Percentiles rank a stretch among this genome's conserved stretches.
phyloP scores from a whole-genome alignment of 2,113 vertebrate genomes.

The Chamaea fasciata region DNA sequence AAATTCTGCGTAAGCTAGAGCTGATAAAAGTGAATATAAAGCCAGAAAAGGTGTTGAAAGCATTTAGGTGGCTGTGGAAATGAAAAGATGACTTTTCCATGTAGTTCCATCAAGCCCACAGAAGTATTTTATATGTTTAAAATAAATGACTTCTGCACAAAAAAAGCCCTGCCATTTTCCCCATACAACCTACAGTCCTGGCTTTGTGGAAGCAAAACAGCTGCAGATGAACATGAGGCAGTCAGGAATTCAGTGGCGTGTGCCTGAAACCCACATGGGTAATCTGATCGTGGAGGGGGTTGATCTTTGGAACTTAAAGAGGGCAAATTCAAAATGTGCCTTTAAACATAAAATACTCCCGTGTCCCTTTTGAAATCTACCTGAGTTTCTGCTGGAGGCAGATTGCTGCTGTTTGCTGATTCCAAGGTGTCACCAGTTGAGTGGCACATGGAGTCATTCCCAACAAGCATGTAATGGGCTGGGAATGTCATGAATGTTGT shows the following conservation, averaged over 20 bases:
- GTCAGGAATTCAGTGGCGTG: background rate
- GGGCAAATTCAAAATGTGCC: background rate
- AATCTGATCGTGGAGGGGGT: background rate
- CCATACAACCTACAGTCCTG: background rate
- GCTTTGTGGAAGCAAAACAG: background rate
- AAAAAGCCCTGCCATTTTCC: background rate
- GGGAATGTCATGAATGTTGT: background rate
- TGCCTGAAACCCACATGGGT: background rate
- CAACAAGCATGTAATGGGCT: background rate
- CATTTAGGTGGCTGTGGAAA: constrained; percentile 7
- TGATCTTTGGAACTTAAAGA: background rate
- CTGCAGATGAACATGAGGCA: background rate
- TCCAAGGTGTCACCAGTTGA: background rate
- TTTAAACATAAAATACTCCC: background rate
- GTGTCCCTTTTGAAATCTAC: background rate
- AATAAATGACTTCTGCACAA: background rate
- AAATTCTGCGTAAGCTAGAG: constrained; percentile 7
- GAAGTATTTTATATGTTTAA: background rate
- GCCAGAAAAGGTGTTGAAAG: background rate
- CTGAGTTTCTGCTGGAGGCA: background rate
- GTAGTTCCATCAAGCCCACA: background rate
- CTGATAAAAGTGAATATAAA: constrained; percentile 10
- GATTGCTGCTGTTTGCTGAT: background rate
- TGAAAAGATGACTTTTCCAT: background rate
- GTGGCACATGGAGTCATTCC: background rate